Conservation (phyloP, 2,797 vertebrate genomes). For the Tangara arthus region DNA sequence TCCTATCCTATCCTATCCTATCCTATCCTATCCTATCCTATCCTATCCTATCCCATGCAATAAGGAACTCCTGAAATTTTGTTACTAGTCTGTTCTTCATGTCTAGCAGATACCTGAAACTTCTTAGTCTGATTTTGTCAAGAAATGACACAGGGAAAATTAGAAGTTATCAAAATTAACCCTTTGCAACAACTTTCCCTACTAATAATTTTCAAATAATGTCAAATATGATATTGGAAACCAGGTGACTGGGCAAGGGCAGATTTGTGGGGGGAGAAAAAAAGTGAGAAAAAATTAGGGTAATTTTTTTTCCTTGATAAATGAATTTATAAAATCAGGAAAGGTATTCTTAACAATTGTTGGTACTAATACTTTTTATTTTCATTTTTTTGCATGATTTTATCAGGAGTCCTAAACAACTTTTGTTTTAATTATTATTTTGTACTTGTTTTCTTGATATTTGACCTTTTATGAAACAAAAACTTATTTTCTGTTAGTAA, state of each 20-base stretch:
- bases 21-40: not conserved
- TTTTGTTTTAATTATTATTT: not conserved
- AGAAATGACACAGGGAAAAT: not conserved
- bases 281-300: accelerated
- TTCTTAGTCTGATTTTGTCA: not conserved
- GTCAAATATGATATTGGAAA: not conserved
- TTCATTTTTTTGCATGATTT: not conserved
- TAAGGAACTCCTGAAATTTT: not conserved
- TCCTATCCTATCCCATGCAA: not conserved
- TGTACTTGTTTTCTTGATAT: not conserved
- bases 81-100: not conserved
- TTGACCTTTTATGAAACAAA: not conserved
- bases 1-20: not conserved
- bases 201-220: not conserved
- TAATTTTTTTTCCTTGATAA: not conserved
- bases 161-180: not conserved
- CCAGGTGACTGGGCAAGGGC: accelerated
- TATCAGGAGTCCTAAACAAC: accelerated
- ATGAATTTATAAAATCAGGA: not conserved
- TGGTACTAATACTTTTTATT: not conserved
- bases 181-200: not conserved
- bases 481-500: not conserved
- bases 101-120: not conserved
- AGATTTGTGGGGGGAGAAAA: accelerated
- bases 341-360: not conserved